phyloP scores from a whole-genome alignment of 2,113 vertebrate species.

The Myanophis thanlyinensis region DNA sequence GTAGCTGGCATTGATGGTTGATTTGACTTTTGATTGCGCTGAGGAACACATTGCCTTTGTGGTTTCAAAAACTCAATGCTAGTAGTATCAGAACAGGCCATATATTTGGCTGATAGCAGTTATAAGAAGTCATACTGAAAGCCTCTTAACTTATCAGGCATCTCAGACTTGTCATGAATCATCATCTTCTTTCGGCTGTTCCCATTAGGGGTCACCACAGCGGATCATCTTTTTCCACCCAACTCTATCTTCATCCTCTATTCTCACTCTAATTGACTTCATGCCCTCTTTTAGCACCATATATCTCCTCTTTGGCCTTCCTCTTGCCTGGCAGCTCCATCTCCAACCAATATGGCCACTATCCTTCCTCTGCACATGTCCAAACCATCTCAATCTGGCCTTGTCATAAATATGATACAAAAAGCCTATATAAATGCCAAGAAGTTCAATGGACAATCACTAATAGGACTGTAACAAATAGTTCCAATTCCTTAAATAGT shows the following conservation, averaged over 20 bases:
- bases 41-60: not conserved
- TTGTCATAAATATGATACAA: not conserved
- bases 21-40: not conserved
- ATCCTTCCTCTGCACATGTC: no score
- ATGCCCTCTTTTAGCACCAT: no score
- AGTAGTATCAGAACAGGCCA: not conserved
- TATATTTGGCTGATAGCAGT: not conserved
- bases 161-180: not conserved
- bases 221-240: no score
- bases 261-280: no score
- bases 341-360: no score
- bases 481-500: not conserved
- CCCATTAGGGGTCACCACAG: no score
- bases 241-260: no score
- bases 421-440: not conserved
- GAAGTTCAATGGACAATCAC: not conserved
- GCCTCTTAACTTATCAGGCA: not conserved
- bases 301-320: no score
- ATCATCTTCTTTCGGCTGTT: no score
- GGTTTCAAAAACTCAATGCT: not conserved
- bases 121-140: not conserved
- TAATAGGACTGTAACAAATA: not conserved
- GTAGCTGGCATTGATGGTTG: not conserved
- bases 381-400: no score
- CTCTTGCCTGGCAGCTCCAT: no score